These are phyloP conservation scores for Oscheius sp. DNA, from an alignment of 2,888 invertebrate species.

Conservation along the genomic window DNA sequence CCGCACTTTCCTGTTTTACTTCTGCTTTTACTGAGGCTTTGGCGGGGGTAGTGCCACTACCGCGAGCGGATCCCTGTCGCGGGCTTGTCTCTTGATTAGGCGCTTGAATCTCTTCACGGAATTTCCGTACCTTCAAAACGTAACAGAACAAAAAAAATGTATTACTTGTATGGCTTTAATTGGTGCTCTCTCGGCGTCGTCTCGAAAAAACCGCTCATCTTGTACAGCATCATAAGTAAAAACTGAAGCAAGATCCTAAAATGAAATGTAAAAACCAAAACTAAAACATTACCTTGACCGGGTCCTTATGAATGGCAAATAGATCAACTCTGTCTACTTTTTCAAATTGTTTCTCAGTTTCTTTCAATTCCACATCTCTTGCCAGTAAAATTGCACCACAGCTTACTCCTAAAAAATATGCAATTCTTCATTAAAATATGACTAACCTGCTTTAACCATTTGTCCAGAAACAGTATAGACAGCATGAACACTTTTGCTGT, in stretches of 20 bases:
- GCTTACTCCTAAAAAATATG: neutral
- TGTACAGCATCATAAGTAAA: conserved; percentile 29
- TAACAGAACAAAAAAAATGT: neutral
- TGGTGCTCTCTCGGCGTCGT: conserved; percentile 16
- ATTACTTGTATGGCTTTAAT: conserved; percentile 29
- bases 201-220: conserved; percentile 37
- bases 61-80: conserved; percentile 7
- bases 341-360: conserved; percentile 1
- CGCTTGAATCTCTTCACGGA: conserved; percentile 34
- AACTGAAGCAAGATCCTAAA: conserved; percentile 14
- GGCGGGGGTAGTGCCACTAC: neutral
- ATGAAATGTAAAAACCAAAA: neutral
- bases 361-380: conserved; percentile 25
- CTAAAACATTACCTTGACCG: neutral
- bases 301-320: conserved; percentile 21
- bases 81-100: conserved; percentile 18
- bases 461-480: conserved; percentile 25
- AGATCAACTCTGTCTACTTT: neutral
- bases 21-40: neutral
- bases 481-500: conserved; percentile 22
- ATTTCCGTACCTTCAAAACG: neutral
- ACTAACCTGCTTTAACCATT: conserved; percentile 7
- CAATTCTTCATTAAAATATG: neutral
- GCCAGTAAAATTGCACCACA: conserved; percentile 17
- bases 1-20: neutral